These are phyloP conservation scores for Alces alces DNA, from an alignment of 2,113 vertebrate genomes.

Conservation along the genomic window DNA sequence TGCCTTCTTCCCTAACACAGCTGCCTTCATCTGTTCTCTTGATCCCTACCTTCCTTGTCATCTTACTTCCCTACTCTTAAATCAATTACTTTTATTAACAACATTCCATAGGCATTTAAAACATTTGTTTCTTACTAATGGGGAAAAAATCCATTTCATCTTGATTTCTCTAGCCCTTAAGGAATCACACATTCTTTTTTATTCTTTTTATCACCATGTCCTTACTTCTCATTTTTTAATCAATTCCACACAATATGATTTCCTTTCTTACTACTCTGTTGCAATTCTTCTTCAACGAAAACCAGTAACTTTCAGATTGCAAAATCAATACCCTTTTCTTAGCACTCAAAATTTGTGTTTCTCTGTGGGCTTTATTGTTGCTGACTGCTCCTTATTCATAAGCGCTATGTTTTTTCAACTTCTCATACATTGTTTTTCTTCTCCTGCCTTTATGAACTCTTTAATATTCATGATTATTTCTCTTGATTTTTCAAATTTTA, in stretches of 20 bases:
- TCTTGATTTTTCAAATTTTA: not conserved
- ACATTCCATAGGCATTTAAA: not conserved
- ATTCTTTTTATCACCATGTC: not conserved
- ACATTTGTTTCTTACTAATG: not conserved
- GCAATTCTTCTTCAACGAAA: not conserved
- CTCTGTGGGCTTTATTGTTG: not conserved
- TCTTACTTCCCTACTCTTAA: not conserved
- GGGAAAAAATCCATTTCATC: not conserved
- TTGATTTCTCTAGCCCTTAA: not conserved
- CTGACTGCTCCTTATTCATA: not conserved
- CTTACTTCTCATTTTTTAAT: not conserved
- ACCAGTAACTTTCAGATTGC: constrained; percentile 1
- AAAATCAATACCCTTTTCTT: constrained; percentile 32
- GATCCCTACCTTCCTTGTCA: not conserved
- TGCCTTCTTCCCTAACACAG: not conserved
- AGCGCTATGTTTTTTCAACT: not conserved
- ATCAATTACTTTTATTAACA: not conserved
- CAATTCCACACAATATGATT: not conserved
- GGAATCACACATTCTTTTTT: not conserved
- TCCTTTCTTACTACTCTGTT: not conserved
- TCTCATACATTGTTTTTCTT: not conserved
- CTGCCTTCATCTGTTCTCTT: not conserved
- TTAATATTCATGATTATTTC: not conserved
- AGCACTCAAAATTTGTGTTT: not conserved
- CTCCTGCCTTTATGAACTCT: not conserved